A percentile compares a stretch with the other conserved stretches of the same genome.
Conservation (phyloP, 2,797 vertebrate species). For the Spondyliosoma cantharus region DNA sequence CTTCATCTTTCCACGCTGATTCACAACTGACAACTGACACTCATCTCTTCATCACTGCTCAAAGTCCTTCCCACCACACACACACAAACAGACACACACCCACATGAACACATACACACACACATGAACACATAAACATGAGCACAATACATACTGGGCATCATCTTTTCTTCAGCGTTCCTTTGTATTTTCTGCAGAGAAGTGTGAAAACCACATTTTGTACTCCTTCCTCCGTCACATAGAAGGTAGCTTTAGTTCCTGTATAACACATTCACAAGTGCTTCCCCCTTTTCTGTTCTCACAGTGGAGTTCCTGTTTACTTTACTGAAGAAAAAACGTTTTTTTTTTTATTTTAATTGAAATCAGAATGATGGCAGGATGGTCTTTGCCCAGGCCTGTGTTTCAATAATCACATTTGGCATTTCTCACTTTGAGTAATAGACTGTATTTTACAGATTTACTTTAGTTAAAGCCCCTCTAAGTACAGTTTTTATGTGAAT, state of each 20-base stretch:
- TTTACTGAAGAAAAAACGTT: too few species aligned
- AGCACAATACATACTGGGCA: background rate
- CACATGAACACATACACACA: background rate
- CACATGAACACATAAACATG: background rate
- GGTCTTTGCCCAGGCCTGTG: background rate
- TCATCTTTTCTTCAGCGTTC: background rate
- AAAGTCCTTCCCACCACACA: background rate
- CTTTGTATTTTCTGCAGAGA: background rate
- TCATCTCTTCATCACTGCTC: background rate
- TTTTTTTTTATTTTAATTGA: too few species aligned
- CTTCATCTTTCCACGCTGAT: constrained; percentile 62
- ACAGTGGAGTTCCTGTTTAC: background rate
- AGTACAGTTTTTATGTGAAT: background rate
- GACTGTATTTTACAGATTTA: background rate
- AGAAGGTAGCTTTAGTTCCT: background rate
- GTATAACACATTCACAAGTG: background rate
- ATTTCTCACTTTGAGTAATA: background rate
- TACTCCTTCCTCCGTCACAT: constrained; percentile 11
- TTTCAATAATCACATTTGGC: background rate
- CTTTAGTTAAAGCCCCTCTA: background rate
- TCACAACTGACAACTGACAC: background rate
- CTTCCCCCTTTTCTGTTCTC: background rate
- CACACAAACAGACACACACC: background rate
- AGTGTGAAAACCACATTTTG: constrained; percentile 21
- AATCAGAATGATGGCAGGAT: background rate